These are phyloP conservation scores for Cerastis leucographa DNA, from an alignment of 2,888 invertebrate genomes.

Conservation along the genomic window DNA sequence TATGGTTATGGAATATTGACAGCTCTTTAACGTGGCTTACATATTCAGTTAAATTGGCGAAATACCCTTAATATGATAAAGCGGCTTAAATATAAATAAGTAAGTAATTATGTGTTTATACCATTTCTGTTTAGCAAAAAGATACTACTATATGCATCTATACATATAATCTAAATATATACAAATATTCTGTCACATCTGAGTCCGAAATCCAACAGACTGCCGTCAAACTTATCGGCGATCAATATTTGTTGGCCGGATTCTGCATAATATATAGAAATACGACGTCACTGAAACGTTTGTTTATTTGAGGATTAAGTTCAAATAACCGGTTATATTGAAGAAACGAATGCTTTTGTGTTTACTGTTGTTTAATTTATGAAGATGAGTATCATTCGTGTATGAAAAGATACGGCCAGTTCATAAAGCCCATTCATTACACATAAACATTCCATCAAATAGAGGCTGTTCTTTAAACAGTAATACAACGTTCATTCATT, in stretches of 20 bases:
- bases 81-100: too few relatives aligned
- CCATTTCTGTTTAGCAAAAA: background rate
- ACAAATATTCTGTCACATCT: conserved; percentile 17
- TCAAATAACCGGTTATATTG: conserved; percentile 12
- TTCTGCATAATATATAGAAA: conserved; percentile 50
- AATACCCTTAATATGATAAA: too few relatives aligned
- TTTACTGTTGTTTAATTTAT: background rate
- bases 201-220: conserved; percentile 21
- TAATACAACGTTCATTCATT: conserved; percentile 60
- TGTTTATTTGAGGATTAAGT: conserved; percentile 25
- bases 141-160: background rate
- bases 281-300: conserved; percentile 41
- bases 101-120: too few relatives aligned
- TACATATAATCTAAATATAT: background rate
- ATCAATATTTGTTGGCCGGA: conserved; percentile 52
- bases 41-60: too few relatives aligned
- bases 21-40: background rate
- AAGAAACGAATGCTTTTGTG: background rate
- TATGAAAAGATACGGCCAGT: conserved; percentile 13
- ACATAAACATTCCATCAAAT: conserved; percentile 4
- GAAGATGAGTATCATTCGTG: background rate
- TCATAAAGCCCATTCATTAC: conserved; percentile 16
- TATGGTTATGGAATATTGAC: background rate
- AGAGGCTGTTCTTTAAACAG: conserved; percentile 47
- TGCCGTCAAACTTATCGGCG: conserved; percentile 38